Base-by-base conservation (phyloP, 2,797 vertebrate genomes). In the Sciurus carolinensis region DNA sequence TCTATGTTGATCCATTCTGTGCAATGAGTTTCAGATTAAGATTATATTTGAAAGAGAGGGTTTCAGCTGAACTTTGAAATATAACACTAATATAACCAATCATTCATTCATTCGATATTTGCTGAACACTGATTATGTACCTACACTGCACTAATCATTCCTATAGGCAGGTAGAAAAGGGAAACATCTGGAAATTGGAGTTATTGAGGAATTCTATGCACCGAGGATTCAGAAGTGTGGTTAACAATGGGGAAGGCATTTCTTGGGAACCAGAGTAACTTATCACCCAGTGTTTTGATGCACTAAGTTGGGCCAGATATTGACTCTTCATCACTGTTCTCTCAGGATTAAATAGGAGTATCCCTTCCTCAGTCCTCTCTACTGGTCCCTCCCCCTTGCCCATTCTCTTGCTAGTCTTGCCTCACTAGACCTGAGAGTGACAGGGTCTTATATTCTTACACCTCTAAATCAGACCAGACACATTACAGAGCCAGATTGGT, bases 11-110 rank as follows among this genome's bases (percentile, higher is more conserved):
- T 17, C 7, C 62, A 85, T 72, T 93, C 26, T 81, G 15, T 47
- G 17, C 75, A 24, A 69, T 87, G 50, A 80, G 24, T 94, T 93
- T 92, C 7, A 69, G 26, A 47, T 71, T 95, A 96, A 97, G 30
- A 67, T 64, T 87, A 82, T 57, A 94, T 50, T 44, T 69, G 50
- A 47, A 84, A 94, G 39, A 12, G 90, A 77, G 3, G 3, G 26
- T 50, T 50, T 93, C 20, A 80, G 2, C 17, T 77, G 28, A 79
- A 9, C n/a, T 92, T 87, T 97, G 39, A 91, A 71, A 17, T 89
- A 64, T 67, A 3, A 1, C 30, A 59, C 18, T 14, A 24, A 66
- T 54, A 77, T n/a, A 79, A 76, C 5, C 84, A 85, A 77, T 73
- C 4, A 67, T 73, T 75, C 20, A 86, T 82, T 91, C 22, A 87